phyloP scores from a whole-genome alignment of 2,888 invertebrate genomes.

The Endotricha flammealis region DNA sequence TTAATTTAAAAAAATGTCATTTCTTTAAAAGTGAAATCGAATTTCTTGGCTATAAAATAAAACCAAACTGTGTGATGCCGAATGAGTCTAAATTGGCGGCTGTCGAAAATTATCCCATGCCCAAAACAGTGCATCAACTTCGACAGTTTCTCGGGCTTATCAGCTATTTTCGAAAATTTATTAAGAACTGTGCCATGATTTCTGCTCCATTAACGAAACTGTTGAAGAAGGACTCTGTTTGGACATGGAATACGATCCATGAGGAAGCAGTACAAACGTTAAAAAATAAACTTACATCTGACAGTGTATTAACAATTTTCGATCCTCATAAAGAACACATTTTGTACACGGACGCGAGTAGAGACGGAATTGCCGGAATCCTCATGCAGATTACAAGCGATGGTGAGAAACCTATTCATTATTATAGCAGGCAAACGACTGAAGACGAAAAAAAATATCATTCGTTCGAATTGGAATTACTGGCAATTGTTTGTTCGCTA shows the following conservation, averaged over 20 bases:
- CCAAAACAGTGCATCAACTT: constrained; percentile 21
- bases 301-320: constrained; percentile 20
- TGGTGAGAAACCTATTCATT: constrained; percentile 28
- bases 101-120: constrained; percentile 17
- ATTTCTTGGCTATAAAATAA: constrained; percentile 24
- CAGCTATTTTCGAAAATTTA: constrained; percentile 33
- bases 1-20: constrained; percentile 28
- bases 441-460: constrained; percentile 35
- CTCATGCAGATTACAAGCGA: constrained; percentile 25
- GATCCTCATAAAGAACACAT: constrained; percentile 22
- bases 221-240: constrained; percentile 20
- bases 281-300: constrained; percentile 12
- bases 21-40: constrained; percentile 21
- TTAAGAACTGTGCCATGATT: constrained; percentile 27
- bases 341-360: constrained; percentile 38
- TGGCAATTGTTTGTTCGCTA: constrained; percentile 33
- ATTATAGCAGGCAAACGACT: constrained; percentile 34
- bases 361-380: constrained; percentile 31
- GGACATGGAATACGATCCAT: constrained; percentile 13
- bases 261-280: constrained; percentile 12
- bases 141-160: constrained; percentile 25
- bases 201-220: constrained; percentile 26
- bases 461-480: constrained; percentile 38
- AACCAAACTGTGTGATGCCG: constrained; percentile 16
- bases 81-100: constrained; percentile 20